phyloP scores from a whole-genome alignment of 2,797 vertebrate species.

The Acrossocheilus wenchowensis region DNA sequence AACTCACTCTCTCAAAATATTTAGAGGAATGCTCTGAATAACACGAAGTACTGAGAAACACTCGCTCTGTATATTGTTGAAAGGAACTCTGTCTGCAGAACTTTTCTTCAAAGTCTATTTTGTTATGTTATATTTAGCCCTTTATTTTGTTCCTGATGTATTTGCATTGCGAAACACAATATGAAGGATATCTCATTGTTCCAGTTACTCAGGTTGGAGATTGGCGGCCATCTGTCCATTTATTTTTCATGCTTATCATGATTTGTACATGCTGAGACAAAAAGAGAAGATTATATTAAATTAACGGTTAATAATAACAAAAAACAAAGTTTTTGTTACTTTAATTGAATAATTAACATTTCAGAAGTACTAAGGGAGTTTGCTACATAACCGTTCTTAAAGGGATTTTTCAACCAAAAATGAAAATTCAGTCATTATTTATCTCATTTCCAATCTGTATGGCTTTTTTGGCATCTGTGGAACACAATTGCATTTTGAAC shows the following conservation, averaged over 20 bases:
- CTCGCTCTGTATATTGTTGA: conserved; percentile 83
- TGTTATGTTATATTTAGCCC: conserved; percentile 79
- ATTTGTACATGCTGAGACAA: conserved; percentile 66
- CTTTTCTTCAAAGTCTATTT: conserved; percentile 80
- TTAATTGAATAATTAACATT: not conserved
- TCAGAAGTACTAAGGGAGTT: not conserved
- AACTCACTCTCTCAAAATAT: conserved; percentile 84
- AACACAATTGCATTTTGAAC: not conserved
- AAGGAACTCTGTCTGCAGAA: conserved; percentile 80
- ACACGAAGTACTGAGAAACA: conserved; percentile 80
- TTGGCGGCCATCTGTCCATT: conserved; percentile 74
- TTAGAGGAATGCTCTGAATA: conserved; percentile 81
- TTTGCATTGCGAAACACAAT: conserved; percentile 59
- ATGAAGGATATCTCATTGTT: conserved; percentile 4
- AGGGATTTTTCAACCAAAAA: not conserved
- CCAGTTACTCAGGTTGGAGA: conserved; percentile 75
- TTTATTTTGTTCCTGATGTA: conserved; percentile 70
- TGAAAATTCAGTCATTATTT: not conserved
- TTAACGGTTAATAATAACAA: not conserved
- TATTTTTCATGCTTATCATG: conserved; percentile 79
- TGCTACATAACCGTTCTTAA: not conserved
- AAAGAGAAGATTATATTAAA: conserved; percentile 31
- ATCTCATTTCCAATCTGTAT: too few relatives aligned
- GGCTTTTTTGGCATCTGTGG: not conserved
- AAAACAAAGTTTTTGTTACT: not conserved